Conservation (phyloP, 2,888 invertebrate genomes). For the Phortica magna region DNA sequence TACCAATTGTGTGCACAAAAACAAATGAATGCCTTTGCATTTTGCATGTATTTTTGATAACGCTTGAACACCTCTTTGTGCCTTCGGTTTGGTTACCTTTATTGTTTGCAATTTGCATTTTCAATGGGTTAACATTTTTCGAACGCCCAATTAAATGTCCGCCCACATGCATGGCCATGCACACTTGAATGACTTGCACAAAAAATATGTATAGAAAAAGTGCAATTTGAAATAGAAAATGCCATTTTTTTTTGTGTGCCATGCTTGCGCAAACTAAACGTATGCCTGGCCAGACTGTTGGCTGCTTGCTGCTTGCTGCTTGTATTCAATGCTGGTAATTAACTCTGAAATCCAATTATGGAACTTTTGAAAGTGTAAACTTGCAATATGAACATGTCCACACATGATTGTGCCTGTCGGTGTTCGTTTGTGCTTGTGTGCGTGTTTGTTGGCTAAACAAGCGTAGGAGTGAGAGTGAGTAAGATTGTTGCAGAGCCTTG, state of each 20-base stretch:
- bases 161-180: neutral
- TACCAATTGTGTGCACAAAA: slow-evolving; percentile 1
- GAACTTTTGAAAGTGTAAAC: slow-evolving; percentile 66
- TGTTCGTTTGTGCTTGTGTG: neutral
- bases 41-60: neutral
- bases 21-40: neutral
- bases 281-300: slow-evolving; percentile 26
- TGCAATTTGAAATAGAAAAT: neutral
- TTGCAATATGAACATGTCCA: slow-evolving; percentile 20
- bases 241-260: neutral
- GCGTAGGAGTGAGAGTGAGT: neutral
- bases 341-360: slow-evolving; percentile 75
- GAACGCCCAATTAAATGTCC: neutral
- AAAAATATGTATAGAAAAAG: neutral
- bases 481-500: neutral
- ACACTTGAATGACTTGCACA: slow-evolving; percentile 21
- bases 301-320: neutral
- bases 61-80: slow-evolving; percentile 22
- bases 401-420: slow-evolving; percentile 5
- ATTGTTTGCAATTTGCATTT: slow-evolving; percentile 1
- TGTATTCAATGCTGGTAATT: slow-evolving; percentile 74
- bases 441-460: neutral
- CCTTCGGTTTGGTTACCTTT: neutral
- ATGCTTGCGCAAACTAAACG: neutral
- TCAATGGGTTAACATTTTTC: neutral